Evolutionary conservation across 2,888 invertebrate species (phyloP).

Genomic region (Scaptomyza polygonia): DNA sequence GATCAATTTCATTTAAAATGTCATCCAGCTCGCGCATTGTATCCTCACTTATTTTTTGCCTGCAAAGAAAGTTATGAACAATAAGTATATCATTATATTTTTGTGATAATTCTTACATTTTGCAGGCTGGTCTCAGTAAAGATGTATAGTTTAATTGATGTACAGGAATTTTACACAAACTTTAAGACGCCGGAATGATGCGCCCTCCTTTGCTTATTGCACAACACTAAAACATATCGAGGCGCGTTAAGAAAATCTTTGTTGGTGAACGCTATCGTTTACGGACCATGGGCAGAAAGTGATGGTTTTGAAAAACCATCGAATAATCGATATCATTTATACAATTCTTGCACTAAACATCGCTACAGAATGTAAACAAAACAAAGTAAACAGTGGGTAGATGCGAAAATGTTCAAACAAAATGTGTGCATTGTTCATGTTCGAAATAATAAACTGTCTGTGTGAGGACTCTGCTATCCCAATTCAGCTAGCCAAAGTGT

Average conservation of each 20-base stretch:
- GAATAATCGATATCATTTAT: too few species aligned
- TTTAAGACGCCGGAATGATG: conserved; percentile 1
- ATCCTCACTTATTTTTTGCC: not conserved
- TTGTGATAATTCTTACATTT: conserved; percentile 15
- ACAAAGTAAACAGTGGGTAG: too few species aligned
- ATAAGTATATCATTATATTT: not conserved
- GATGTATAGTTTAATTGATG: not conserved
- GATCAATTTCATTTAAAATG: not conserved
- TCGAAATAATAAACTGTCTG: too few species aligned
- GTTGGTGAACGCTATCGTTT: too few species aligned
- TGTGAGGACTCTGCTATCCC: too few species aligned
- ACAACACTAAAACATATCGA: conserved; percentile 17
- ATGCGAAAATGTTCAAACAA: too few species aligned
- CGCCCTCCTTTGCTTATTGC: conserved; percentile 2
- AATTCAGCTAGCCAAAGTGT: too few species aligned
- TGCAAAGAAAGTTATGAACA: not conserved
- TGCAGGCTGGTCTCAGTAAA: not conserved
- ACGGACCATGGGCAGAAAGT: too few species aligned
- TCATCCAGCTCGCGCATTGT: conserved; percentile 2
- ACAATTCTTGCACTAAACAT: too few species aligned
- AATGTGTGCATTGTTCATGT: too few species aligned
- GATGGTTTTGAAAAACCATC: too few species aligned
- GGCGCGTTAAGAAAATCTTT: not conserved
- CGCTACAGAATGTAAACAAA: too few species aligned
- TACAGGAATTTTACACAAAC: conserved; percentile 1